phyloP scores from a whole-genome alignment of 1,140 invertebrate species.

The Drosophila melanogaster region DNA sequence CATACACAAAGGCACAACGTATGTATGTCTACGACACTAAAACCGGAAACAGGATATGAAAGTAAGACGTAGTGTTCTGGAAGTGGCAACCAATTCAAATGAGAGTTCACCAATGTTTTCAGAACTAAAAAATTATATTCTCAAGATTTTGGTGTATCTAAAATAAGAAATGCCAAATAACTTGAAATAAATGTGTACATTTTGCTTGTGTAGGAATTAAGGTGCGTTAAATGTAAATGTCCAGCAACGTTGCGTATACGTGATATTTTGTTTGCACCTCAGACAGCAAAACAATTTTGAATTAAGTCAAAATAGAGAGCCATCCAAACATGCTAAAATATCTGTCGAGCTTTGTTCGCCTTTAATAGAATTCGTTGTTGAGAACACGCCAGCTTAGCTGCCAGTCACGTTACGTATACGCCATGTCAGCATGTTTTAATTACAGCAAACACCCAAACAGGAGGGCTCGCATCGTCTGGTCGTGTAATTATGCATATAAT shows the following conservation, averaged over 20 bases:
- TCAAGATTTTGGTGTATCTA: too few species aligned
- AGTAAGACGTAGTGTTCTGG: conserved; percentile 31
- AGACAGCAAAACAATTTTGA: not conserved
- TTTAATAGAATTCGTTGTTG: conserved; percentile 1
- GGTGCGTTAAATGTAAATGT: too few species aligned
- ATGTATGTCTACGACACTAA: conserved; percentile 8
- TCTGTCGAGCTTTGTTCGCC: not conserved
- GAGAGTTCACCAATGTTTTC: too few species aligned
- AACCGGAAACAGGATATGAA: conserved; percentile 5
- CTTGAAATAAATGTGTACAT: too few species aligned
- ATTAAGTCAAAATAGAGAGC: not conserved
- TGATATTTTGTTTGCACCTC: not conserved
- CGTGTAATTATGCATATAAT: conserved; percentile 80
- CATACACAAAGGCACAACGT: not conserved
- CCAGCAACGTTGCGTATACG: too few species aligned
- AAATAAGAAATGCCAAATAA: too few species aligned
- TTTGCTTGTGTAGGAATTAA: too few species aligned
- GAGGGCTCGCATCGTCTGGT: conserved; percentile 25
- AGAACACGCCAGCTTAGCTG: conserved; percentile 26
- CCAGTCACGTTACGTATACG: conserved; percentile 69
- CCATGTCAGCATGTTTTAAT: conserved; percentile 65
- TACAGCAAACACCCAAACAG: conserved; percentile 41
- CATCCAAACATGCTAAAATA: not conserved
- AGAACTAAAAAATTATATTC: too few species aligned
- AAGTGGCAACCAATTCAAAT: not conserved